Evolutionary conservation across 2,888 invertebrate genomes (phyloP).

Genomic region (Limnephilus lunatus): DNA sequence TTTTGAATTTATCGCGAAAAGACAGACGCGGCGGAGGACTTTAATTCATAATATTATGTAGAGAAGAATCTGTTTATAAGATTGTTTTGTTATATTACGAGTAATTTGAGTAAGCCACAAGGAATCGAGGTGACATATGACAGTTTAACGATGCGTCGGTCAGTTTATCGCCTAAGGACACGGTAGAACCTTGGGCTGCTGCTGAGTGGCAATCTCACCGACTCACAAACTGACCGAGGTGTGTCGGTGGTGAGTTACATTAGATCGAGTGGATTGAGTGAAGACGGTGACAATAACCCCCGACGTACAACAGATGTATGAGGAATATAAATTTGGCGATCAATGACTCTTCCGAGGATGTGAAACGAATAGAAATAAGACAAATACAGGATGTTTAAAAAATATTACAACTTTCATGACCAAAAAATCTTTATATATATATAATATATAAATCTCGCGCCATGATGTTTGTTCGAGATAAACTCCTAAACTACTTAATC

Average conservation of each 20-base stretch:
- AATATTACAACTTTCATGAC: neutral
- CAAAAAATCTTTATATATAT: too few relatives aligned
- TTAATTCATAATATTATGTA: too few relatives aligned
- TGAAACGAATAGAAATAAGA: neutral
- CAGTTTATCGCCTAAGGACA: neutral
- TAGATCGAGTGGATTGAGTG: too few relatives aligned
- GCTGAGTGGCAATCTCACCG: neutral
- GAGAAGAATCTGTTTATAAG: neutral
- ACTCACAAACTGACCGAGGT: neutral
- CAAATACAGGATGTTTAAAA: neutral
- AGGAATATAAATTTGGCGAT: conserved; percentile 36
- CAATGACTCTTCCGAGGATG: conserved; percentile 26
- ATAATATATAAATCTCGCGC: too few relatives aligned
- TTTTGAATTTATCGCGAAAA: too few relatives aligned
- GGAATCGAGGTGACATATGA: neutral
- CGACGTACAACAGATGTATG: neutral
- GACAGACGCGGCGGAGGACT: too few relatives aligned
- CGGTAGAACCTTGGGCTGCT: neutral
- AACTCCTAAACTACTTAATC: too few relatives aligned
- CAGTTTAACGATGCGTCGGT: neutral
- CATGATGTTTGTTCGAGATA: too few relatives aligned
- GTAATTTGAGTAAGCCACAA: neutral
- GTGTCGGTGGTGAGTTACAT: too few relatives aligned
- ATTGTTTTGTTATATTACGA: neutral
- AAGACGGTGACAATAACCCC: conserved; percentile 15